A percentile compares a stretch with the other conserved stretches of the same genome.
Conservation (phyloP, 2,797 vertebrate species). For the Apogon hyalosoma region DNA sequence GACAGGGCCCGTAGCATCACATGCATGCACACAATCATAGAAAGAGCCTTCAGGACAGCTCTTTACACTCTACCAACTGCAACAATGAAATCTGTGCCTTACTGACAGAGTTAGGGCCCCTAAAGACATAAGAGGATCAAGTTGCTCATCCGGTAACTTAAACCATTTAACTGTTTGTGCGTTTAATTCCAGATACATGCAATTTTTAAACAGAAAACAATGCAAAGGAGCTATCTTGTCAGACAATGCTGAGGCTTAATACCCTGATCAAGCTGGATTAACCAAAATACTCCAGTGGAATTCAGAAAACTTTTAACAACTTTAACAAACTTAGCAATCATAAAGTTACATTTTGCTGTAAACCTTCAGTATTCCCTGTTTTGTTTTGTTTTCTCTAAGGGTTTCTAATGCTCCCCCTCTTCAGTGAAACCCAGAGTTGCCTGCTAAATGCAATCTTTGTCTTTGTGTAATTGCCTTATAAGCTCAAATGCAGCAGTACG, state of each 20-base stretch:
- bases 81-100: constrained; percentile 75
- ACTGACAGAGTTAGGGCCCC: constrained; percentile 72
- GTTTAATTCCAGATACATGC: constrained; percentile 76
- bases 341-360: constrained; percentile 15
- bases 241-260: constrained; percentile 57
- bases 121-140: constrained; percentile 79
- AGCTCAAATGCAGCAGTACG: constrained; percentile 35
- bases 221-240: constrained; percentile 50
- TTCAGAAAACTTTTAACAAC: constrained; percentile 37
- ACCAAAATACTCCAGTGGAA: constrained; percentile 39
- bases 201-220: constrained; percentile 68
- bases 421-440: not conserved
- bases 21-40: constrained; percentile 41
- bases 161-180: constrained; percentile 84
- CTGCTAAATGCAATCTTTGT: constrained; percentile 32
- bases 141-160: constrained; percentile 80
- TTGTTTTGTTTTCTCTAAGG: not conserved
- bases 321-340: constrained; percentile 40
- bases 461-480: constrained; percentile 41
- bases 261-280: constrained; percentile 58
- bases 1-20: constrained; percentile 34
- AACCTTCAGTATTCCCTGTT: not conserved
- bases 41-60: constrained; percentile 52
- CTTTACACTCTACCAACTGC: constrained; percentile 65
- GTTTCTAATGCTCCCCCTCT: constrained; percentile 15